Percentiles rank a stretch among this genome's conserved stretches.
Evolutionary conservation across 2,888 invertebrate genomes (phyloP).

Genomic region (Thelaira solivaga): DNA sequence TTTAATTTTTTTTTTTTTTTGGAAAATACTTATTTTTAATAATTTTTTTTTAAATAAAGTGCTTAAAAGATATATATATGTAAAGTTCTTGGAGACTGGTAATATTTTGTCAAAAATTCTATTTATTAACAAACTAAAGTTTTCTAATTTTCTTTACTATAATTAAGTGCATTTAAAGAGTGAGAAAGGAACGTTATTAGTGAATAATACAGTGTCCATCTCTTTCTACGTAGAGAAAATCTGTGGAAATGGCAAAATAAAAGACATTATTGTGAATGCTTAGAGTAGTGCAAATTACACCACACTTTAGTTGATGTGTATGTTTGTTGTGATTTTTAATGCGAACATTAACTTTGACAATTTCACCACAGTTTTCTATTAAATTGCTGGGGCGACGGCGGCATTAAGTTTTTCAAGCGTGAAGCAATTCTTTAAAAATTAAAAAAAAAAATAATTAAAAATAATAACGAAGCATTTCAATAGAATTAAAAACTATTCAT

Average conservation of each 20-base stretch:
- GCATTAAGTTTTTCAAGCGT: conserved; percentile 34
- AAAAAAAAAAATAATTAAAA: not conserved
- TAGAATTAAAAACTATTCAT: not conserved
- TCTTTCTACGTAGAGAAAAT: not conserved
- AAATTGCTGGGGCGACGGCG: conserved; percentile 56
- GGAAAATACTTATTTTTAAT: no score
- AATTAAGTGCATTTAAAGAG: conserved; percentile 8
- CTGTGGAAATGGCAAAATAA: conserved; percentile 5
- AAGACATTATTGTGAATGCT: conserved; percentile 55
- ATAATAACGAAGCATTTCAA: no score
- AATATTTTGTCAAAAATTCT: not conserved
- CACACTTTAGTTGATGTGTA: conserved; percentile 18
- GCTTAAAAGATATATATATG: not conserved
- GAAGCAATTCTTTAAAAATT: conserved; percentile 9
- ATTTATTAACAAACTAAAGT: conserved; percentile 20
- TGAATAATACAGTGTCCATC: not conserved
- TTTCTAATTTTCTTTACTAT: conserved; percentile 4
- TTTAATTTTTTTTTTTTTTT: no score
- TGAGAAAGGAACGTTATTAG: not conserved
- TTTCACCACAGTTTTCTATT: conserved; percentile 61
- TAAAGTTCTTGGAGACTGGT: no score
- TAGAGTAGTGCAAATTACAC: conserved; percentile 33
- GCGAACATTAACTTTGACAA: conserved; percentile 37
- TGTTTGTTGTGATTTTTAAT: conserved; percentile 45
- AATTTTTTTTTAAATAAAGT: no score